These are phyloP conservation scores for Philereme transversata DNA, from an alignment of 2,888 invertebrate genomes.

Conservation along the genomic window DNA sequence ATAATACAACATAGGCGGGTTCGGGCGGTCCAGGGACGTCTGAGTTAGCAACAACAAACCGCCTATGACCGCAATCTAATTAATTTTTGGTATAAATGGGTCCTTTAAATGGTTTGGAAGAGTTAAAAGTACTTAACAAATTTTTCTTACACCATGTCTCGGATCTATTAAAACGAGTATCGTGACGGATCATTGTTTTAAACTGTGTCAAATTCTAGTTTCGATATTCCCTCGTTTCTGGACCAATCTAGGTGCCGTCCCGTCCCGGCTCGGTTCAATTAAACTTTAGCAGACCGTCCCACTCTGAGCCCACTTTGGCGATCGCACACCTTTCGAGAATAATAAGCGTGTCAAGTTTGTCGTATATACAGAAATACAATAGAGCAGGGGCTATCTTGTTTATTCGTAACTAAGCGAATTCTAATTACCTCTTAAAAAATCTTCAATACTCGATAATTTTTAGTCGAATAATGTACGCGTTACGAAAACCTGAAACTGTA, in stretches of 20 bases:
- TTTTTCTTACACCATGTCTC: not conserved
- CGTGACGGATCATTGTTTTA: not conserved
- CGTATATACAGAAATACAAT: slow-evolving; percentile 6
- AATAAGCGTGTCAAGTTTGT: slow-evolving; percentile 29
- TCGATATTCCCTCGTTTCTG: slow-evolving; percentile 36
- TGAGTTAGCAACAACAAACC: slow-evolving; percentile 72
- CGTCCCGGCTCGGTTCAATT: slow-evolving; percentile 80
- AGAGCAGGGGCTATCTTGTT: not conserved
- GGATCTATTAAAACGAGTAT: not conserved
- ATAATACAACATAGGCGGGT: slow-evolving; percentile 72
- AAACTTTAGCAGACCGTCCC: slow-evolving; percentile 85
- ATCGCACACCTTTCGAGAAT: slow-evolving; percentile 29
- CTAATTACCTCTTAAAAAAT: no score
- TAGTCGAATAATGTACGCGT: no score
- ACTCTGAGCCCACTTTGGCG: slow-evolving; percentile 32
- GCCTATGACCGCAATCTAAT: slow-evolving; percentile 53
- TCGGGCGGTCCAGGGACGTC: slow-evolving; percentile 66
- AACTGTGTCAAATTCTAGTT: slow-evolving; percentile 21
- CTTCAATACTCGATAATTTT: no score
- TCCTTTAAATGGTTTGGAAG: not conserved
- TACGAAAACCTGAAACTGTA: no score
- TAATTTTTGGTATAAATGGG: slow-evolving; percentile 11
- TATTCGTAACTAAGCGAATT: not conserved
- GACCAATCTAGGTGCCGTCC: slow-evolving; percentile 47
- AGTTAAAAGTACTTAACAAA: not conserved